phyloP scores from a whole-genome alignment of 2,113 vertebrate species.

The Ciconia maguari region DNA sequence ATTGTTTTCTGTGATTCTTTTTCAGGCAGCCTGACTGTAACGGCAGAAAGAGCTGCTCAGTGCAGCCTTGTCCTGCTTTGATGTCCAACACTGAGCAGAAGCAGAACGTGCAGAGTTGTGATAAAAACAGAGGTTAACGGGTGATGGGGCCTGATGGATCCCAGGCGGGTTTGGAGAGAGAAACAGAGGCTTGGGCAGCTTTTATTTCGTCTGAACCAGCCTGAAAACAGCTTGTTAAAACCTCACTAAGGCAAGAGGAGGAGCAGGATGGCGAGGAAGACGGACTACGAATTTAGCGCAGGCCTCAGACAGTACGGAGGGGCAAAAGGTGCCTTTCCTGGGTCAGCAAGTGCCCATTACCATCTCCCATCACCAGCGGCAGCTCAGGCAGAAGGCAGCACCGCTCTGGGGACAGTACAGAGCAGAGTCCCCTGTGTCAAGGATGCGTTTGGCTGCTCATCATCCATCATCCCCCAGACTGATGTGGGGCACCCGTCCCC shows the following conservation, averaged over 20 bases:
- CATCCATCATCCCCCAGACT: neutral
- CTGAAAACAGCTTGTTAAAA: neutral
- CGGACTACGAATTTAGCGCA: neutral
- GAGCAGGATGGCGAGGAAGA: neutral
- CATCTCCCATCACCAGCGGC: neutral
- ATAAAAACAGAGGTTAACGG: neutral
- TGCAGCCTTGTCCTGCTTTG: neutral
- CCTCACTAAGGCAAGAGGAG: neutral
- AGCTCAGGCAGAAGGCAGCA: neutral
- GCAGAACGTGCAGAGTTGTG: neutral
- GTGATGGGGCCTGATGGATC: neutral
- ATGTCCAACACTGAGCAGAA: neutral
- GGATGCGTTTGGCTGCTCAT: neutral
- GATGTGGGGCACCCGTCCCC: accelerated
- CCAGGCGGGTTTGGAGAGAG: neutral
- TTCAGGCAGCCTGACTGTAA: neutral
- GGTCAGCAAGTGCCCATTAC: neutral
- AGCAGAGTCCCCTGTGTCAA: no score
- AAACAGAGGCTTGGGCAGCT: neutral
- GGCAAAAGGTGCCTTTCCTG: neutral
- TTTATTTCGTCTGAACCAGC: neutral
- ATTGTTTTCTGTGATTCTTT: neutral
- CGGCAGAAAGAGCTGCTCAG: neutral
- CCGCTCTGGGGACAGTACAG: neutral
- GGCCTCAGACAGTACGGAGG: neutral